A percentile compares a stretch with the other conserved stretches of the same genome.
These are phyloP conservation scores for Rutilus rutilus DNA, from an alignment of 2,113 vertebrate genomes.

Conservation along the genomic window DNA sequence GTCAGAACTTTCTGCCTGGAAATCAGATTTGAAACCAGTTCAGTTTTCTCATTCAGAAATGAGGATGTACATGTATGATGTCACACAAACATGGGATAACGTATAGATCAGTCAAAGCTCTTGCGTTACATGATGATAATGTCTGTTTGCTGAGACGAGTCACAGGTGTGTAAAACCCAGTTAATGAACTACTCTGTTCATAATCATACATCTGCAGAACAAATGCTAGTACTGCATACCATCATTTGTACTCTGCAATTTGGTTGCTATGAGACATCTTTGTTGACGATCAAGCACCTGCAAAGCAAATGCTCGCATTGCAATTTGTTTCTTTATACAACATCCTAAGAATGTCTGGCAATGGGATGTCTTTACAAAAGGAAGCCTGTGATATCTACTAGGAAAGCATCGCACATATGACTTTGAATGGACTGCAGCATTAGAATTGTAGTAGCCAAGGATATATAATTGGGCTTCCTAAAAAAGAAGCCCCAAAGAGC, in stretches of 20 bases:
- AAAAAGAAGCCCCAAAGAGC: background rate
- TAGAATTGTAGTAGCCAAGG: background rate
- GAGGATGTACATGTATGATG: background rate
- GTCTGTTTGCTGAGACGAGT: no score
- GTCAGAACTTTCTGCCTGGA: background rate
- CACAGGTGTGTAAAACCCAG: background rate
- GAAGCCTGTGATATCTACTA: background rate
- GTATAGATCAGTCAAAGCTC: background rate
- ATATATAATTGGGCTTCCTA: background rate
- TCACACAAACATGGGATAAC: background rate
- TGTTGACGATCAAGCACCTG: background rate
- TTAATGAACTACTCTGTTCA: background rate
- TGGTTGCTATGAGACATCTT: background rate
- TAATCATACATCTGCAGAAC: background rate
- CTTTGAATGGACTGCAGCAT: background rate
- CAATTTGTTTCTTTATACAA: conserved; percentile 2
- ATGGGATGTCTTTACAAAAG: background rate
- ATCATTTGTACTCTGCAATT: background rate
- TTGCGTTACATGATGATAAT: no score
- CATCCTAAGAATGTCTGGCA: conserved; percentile 7
- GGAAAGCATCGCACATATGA: background rate
- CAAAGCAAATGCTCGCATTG: background rate
- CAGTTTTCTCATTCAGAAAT: background rate
- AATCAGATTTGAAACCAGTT: background rate
- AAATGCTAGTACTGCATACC: background rate